Conservation (phyloP, 2,797 vertebrate genomes). For the Coluber constrictor region DNA sequence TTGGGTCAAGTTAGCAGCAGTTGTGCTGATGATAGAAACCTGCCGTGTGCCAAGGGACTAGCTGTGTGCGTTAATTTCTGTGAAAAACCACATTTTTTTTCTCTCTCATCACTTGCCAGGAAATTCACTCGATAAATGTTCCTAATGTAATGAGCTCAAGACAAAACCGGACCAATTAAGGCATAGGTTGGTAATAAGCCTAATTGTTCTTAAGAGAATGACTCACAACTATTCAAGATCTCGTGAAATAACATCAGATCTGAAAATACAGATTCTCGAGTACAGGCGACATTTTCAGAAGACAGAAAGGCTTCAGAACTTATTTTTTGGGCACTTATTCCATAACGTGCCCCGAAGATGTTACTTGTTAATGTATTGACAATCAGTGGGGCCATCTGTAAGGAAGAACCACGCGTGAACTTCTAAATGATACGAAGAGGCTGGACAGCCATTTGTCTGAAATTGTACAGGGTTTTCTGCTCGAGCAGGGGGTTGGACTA, state of each 20-base stretch:
- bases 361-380: not conserved
- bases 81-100: not conserved
- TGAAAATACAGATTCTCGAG: not conserved
- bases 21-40: not conserved
- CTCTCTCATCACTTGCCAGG: conserved; percentile 33
- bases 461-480: too few relatives aligned
- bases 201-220: conserved; percentile 51
- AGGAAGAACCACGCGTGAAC: not conserved
- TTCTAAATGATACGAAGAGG: not conserved
- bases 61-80: not conserved
- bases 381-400: not conserved
- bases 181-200: conserved; percentile 52
- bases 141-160: conserved; percentile 29
- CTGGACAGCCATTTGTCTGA: too few relatives aligned
- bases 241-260: not conserved
- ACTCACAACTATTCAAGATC: conserved; percentile 58
- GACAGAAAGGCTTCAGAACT: not conserved
- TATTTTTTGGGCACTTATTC: not conserved
- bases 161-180: conserved; percentile 43
- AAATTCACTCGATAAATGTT: not conserved
- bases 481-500: too few relatives aligned
- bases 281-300: not conserved
- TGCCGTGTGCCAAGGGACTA: not conserved
- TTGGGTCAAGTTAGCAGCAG: conserved; percentile 42
- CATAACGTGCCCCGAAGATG: not conserved